Conservation (phyloP, 2,113 vertebrate species). For the Tylochromis polylepis region DNA sequence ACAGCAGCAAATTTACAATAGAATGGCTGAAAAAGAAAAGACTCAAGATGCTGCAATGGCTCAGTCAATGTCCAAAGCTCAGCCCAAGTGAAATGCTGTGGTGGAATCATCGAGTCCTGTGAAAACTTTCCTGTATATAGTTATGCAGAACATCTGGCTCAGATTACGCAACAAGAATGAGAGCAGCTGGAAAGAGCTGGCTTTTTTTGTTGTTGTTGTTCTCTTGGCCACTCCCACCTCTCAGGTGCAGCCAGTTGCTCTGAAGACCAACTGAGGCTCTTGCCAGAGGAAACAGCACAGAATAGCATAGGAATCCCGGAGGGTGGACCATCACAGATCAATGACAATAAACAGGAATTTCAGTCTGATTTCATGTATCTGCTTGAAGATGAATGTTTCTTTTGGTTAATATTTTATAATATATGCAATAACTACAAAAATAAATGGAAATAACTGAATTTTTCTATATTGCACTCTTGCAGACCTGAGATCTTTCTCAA, state of each 20-base stretch:
- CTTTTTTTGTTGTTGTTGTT: background rate
- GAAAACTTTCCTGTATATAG: accelerated
- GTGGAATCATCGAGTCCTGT: background rate
- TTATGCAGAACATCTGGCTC: background rate
- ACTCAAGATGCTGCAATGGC: background rate
- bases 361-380: background rate
- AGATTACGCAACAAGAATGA: background rate
- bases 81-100: background rate
- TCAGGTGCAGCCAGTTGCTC: background rate
- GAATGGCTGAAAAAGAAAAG: too few species aligned
- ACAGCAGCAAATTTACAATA: background rate
- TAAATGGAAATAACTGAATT: background rate
- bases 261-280: background rate
- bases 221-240: background rate
- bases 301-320: background rate
- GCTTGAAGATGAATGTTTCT: background rate
- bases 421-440: background rate
- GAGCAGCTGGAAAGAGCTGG: background rate
- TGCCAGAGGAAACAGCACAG: background rate
- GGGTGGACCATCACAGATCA: background rate
- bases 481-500: background rate
- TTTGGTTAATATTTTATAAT: background rate
- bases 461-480: background rate
- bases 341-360: background rate
- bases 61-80: background rate